These are phyloP conservation scores for Manacus vitellinus DNA, from an alignment of 2,113 vertebrate species.

Conservation along the genomic window DNA sequence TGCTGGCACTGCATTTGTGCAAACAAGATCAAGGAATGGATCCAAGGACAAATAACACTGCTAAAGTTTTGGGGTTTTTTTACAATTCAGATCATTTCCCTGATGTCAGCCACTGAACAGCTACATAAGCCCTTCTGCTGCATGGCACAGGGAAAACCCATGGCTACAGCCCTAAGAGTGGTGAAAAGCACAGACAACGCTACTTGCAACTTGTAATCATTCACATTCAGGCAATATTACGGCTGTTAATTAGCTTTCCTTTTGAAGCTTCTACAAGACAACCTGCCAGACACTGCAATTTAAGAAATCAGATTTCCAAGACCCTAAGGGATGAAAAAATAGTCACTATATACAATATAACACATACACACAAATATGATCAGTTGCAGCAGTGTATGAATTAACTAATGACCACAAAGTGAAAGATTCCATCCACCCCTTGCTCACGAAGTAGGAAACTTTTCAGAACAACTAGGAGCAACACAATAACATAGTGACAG, in stretches of 20 bases:
- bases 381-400: accelerated
- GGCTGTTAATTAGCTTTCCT: not conserved
- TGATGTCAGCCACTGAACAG: not conserved
- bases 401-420: not conserved
- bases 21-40: not conserved
- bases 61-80: not conserved
- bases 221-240: not conserved
- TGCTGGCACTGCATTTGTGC: not conserved
- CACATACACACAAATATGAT: accelerated
- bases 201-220: not conserved
- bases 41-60: not conserved
- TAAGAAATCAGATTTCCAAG: not conserved
- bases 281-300: not conserved
- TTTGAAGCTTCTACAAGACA: not conserved
- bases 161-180: not conserved
- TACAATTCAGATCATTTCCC: not conserved
- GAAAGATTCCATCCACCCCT: not conserved
- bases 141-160: not conserved
- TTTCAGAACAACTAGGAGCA: not conserved
- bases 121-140: not conserved
- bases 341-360: not conserved
- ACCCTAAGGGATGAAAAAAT: not conserved
- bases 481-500: not conserved
- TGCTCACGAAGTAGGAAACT: not conserved
- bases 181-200: not conserved